Base-by-base conservation (phyloP, 2,888 invertebrate genomes). In the Lasioglossum zephyrum region DNA sequence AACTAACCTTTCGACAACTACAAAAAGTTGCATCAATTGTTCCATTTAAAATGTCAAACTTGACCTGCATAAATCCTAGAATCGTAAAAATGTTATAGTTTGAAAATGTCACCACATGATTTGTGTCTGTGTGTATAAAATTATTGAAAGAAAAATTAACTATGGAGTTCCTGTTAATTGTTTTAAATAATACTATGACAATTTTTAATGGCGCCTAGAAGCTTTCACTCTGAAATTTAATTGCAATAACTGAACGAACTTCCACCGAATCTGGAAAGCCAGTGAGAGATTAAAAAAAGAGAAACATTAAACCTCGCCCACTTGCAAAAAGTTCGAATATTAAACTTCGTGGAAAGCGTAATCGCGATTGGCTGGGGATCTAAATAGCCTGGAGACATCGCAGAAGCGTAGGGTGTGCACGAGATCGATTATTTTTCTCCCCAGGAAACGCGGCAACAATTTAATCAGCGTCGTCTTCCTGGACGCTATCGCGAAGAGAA, bases 371-470 rank as follows among this genome's bases (percentile, higher is more conserved):
- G 39, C 22, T 9, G n/a, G 69, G 22, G 22, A 39, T 22, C 69
- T 22, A 39, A 39, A 41, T 69, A 69, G 69, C 36, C 69, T 22
- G 39, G 22, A 39, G 36, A 22, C 39, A 18, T 22, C 22, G 9
- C 11, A 9, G 22, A 22, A 36, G 9, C 22, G 11, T 69, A 9
- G 69, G 69, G 36, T 11, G 39, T 9, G 60, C 69, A 22, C 4
- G 9, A 66, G 49, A 53, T 77, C 69, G 47, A 77, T 53, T 69
- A 13, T 69, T 36, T 49, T 53, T 31, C 47, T 39, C 77, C 39
- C 36, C 36, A 26, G 69, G 66, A 77, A 69, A 63, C 73, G 44
- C 18, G 49, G 9, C 74, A 74, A 73, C 79, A 53, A 73, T 79
- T 73, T 63, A 82, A 79, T 73, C 57, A 79, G 57, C 39, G 26